Evolutionary conservation across 2,797 vertebrate genomes (phyloP), one percentile per base, ranked within the genome.

Genomic region (Merluccius polli): DNA sequence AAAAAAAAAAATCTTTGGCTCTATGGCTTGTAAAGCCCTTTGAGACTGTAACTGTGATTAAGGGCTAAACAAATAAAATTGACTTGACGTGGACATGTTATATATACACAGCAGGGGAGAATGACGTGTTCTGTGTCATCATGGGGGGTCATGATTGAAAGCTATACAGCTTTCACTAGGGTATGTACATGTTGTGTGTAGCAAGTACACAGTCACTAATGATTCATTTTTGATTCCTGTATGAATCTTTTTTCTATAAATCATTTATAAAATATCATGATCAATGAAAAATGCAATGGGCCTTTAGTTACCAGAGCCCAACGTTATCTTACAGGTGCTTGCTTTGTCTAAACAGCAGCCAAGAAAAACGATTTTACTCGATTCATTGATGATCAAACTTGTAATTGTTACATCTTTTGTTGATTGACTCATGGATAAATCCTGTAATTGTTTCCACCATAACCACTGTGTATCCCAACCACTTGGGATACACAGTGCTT

Each of bases 151-250:
- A n/a, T n/a, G n/a, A n/a, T n/a, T n/a, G n/a, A n/a, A n/a, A n/a
- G 29, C 73, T 35, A 41, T 80, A 77, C 85, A 77, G 76, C 84
- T 79, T 36, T 67, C 52, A 38, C 3, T 67, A 63, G 8, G 48
- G n/a, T 4, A 24, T 41, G 38, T 13, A 16, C 15, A 41, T 32
- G 63, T 13, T 52, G 65, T 77, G n/a, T 69, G 36, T 31, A 1
- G 4, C 31, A 21, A 9, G 67, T 3, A 27, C 59, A 24, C 21
- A 65, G 24, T 65, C 59, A 65, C 59, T 27, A 59, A 59, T 10
- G 21, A 59, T 59, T 59, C 21, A 59, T 59, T 59, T 59, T 11
- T 10, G 52, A 59, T 59, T 59, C 9, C 21, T 59, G 7, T 24
- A 59, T 59, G 52, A n/a, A 59, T 59, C 21, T 18, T n/a, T 59